Evolutionary conservation across 2,113 vertebrate genomes (phyloP).

Genomic region (Mus spicilegus): DNA sequence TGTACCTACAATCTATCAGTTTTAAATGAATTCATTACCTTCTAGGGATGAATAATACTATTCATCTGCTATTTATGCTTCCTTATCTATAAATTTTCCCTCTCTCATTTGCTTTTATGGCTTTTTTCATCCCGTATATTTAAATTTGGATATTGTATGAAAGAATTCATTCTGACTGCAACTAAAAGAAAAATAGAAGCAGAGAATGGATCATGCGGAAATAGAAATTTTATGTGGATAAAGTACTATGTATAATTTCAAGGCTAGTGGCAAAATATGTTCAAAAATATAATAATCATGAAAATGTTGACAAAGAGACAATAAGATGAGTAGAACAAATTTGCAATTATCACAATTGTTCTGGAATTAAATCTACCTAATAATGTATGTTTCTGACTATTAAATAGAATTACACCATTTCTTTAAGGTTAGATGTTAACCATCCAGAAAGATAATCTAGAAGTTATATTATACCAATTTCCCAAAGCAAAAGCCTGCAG

Average conservation of each 20-base stretch:
- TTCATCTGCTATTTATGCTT: slow-evolving; percentile 12
- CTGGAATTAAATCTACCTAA: background rate
- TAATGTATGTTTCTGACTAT: slow-evolving; percentile 18
- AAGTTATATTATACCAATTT: background rate
- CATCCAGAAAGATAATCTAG: background rate
- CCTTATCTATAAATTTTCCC: slow-evolving; percentile 14
- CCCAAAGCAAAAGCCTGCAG: background rate
- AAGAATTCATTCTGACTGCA: slow-evolving; percentile 47
- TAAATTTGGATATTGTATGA: slow-evolving; percentile 39
- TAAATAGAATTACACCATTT: background rate
- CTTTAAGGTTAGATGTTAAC: background rate
- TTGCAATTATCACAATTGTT: background rate
- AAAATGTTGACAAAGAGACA: background rate
- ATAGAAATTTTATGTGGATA: slow-evolving; percentile 42
- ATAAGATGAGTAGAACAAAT: slow-evolving; percentile 1
- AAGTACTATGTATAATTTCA: background rate
- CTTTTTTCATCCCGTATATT: background rate
- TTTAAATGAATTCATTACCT: slow-evolving; percentile 15
- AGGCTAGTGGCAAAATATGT: slow-evolving; percentile 11
- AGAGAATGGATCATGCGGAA: slow-evolving; percentile 22
- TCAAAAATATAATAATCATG: background rate
- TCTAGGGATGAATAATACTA: background rate
- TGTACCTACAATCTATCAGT: background rate
- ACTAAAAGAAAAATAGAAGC: slow-evolving; percentile 26
- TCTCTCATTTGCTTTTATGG: slow-evolving; percentile 31